phyloP scores from a whole-genome alignment of 30 jellyfish, hydroid and myxozoan species.

The Aurelia sp. region DNA sequence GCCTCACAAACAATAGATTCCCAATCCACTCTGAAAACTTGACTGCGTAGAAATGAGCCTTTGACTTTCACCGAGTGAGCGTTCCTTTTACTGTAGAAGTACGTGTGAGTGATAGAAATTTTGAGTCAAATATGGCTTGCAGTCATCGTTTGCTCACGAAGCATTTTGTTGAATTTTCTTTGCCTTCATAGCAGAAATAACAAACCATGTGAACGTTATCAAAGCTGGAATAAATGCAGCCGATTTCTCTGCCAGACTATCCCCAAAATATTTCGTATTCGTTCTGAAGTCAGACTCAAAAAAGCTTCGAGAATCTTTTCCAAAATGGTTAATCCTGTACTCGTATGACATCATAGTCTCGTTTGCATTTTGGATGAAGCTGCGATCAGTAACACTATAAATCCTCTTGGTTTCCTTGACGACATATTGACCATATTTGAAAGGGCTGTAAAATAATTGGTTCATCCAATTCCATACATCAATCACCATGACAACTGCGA shows the following conservation, averaged over 20 bases:
- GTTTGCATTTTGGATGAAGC: conserved; percentile 31
- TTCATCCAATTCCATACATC: conserved; percentile 51
- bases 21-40: too few species aligned
- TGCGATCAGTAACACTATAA: conserved; percentile 31
- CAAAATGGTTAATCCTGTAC: conserved; percentile 2
- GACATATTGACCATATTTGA: conserved; percentile 35
- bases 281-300: background rate
- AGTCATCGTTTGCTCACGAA: background rate
- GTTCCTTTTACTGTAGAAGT: too few species aligned
- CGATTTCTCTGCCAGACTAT: conserved; percentile 37
- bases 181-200: conserved; percentile 14
- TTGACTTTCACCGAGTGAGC: too few species aligned
- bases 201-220: conserved; percentile 4
- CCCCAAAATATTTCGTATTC: conserved; percentile 24
- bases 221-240: conserved; percentile 37
- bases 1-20: too few species aligned
- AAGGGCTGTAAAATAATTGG: conserved; percentile 55
- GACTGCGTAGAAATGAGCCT: too few species aligned
- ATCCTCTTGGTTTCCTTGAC: conserved; percentile 1
- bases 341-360: conserved; percentile 9
- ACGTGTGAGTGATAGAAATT: too few species aligned
- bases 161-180: background rate
- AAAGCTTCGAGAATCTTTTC: background rate
- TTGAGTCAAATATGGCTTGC: background rate
- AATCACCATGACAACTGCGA: conserved; percentile 40